Base-by-base conservation (phyloP, 2,113 vertebrate genomes). In the Myotis brandtii region DNA sequence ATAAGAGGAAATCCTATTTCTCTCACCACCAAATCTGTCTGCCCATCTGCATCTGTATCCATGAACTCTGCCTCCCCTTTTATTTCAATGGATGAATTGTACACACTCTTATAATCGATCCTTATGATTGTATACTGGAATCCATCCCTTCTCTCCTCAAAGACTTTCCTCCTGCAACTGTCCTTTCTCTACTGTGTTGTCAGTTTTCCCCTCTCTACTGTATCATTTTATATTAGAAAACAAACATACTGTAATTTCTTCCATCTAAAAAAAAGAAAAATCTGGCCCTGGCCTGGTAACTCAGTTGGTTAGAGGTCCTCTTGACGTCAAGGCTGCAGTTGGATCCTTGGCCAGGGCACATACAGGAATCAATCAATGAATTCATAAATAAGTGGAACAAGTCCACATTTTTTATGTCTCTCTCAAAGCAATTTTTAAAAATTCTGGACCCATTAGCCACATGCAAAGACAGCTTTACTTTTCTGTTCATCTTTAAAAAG, bases 161-260 rank as follows among this genome's bases (percentile, higher is more conserved):
- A 52, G 23, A 89, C 34, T 89, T 56, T 79, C 52, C 23, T 88
- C 40, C 37, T 70, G 62, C 21, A 88, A 32, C 72, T 54, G 52
- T 34, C 9, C 13, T 84, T 34, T 70, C 62, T 76, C 50, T 85
- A 52, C 27, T 64, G 16, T 83, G 64, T 46, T 95, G 43, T 59
- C 40, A 46, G 69, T 70, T 95, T 76, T 0, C 3, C 40, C n/a
- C 20, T 80, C 6, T 85, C 50, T 50, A 37, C 14, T 66, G 30
- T 62, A 32, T 90, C 73, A 86, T 80, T 93, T 95, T 54, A 46
- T 89, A 79, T 66, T 79, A 85, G 34, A 3, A 72, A 54, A n/a
- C 13, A 91, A 48, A 54, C 23, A 56, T 48, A 62, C 23, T 72
- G 30, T 89, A 67, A 80, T 80, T 85, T 85, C 72, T 66, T 79